These are phyloP conservation scores for Trissolcus japonicus DNA, from an alignment of 2,888 invertebrate genomes.

Conservation along the genomic window DNA sequence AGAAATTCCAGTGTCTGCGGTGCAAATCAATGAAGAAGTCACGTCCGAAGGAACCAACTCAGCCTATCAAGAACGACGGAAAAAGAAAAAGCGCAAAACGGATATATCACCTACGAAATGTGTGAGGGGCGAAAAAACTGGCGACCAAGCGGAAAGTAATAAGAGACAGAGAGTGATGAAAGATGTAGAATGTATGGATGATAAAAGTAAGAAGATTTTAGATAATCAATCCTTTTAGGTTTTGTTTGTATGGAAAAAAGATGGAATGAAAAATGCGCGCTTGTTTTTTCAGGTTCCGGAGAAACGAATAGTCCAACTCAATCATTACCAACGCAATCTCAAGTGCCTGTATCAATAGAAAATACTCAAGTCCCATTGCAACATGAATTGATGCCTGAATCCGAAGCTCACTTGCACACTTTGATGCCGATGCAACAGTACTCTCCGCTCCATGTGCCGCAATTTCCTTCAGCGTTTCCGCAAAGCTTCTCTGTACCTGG, in stretches of 20 bases:
- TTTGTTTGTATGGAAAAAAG: too few relatives aligned
- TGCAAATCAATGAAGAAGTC: slow-evolving; percentile 73
- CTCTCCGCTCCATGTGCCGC: slow-evolving; percentile 73
- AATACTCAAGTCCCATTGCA: slow-evolving; percentile 60
- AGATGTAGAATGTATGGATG: slow-evolving; percentile 67
- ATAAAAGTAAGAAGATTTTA: slow-evolving; percentile 63
- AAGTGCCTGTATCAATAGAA: slow-evolving; percentile 60
- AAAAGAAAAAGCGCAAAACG: slow-evolving; percentile 78
- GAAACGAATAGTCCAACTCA: slow-evolving; percentile 39
- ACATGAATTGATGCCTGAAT: slow-evolving; percentile 66
- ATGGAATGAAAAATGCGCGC: not conserved
- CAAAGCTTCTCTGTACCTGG: slow-evolving; percentile 61
- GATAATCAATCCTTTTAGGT: too few relatives aligned
- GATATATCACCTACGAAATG: slow-evolving; percentile 48
- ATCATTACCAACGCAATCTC: slow-evolving; percentile 57
- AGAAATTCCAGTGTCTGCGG: slow-evolving; percentile 69
- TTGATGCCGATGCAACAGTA: slow-evolving; percentile 73
- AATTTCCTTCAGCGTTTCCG: slow-evolving; percentile 70
- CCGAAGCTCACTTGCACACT: slow-evolving; percentile 69
- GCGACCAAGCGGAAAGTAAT: slow-evolving; percentile 58
- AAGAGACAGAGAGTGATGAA: slow-evolving; percentile 64
- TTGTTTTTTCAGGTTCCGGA: not conserved
- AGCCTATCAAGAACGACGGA: slow-evolving; percentile 78
- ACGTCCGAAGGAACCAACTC: slow-evolving; percentile 77
- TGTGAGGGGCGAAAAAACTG: slow-evolving; percentile 29